A percentile compares a stretch with the other conserved stretches of the same genome.
Evolutionary conservation across 2,797 vertebrate species (phyloP).

Genomic region (Notolabrus celidotus): DNA sequence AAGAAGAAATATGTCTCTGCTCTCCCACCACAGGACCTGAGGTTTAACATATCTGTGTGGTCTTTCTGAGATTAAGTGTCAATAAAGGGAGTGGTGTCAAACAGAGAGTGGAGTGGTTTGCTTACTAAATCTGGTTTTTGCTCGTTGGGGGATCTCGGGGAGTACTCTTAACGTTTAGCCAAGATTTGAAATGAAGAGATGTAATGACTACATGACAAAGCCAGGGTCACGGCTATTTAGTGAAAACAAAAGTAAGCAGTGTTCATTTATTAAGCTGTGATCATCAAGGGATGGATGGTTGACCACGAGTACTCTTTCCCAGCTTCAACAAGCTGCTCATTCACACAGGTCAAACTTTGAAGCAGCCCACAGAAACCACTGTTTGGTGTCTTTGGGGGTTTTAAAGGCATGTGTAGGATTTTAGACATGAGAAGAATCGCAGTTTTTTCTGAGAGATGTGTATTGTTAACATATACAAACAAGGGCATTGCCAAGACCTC

Average conservation of each 20-base stretch:
- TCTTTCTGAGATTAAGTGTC: slow-evolving; percentile 65
- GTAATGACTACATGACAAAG: slow-evolving; percentile 24
- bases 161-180: slow-evolving; percentile 28
- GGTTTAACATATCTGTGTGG: slow-evolving; percentile 70
- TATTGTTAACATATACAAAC: slow-evolving; percentile 62
- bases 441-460: slow-evolving; percentile 12
- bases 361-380: slow-evolving; percentile 36
- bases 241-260: slow-evolving; percentile 47
- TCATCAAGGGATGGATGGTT: slow-evolving; percentile 19
- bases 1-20: slow-evolving; percentile 54
- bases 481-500: slow-evolving; percentile 32
- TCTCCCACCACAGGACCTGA: slow-evolving; percentile 48
- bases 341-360: slow-evolving; percentile 19
- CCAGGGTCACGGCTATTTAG: slow-evolving; percentile 10
- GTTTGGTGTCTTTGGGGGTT: slow-evolving; percentile 16
- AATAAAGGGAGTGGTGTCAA: slow-evolving; percentile 61
- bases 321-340: slow-evolving; percentile 18
- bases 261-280: slow-evolving; percentile 37
- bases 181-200: slow-evolving; percentile 24
- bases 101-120: slow-evolving; percentile 49
- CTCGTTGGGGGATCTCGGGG: slow-evolving; percentile 34
- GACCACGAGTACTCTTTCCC: slow-evolving; percentile 33
- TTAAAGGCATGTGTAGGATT: slow-evolving; percentile 5
- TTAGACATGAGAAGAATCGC: slow-evolving; percentile 15
- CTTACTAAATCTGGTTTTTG: slow-evolving; percentile 39